Percentiles rank a stretch among this genome's conserved stretches.
Conservation (phyloP, 2,797 vertebrate genomes). For the Rhodeus uyekii region DNA sequence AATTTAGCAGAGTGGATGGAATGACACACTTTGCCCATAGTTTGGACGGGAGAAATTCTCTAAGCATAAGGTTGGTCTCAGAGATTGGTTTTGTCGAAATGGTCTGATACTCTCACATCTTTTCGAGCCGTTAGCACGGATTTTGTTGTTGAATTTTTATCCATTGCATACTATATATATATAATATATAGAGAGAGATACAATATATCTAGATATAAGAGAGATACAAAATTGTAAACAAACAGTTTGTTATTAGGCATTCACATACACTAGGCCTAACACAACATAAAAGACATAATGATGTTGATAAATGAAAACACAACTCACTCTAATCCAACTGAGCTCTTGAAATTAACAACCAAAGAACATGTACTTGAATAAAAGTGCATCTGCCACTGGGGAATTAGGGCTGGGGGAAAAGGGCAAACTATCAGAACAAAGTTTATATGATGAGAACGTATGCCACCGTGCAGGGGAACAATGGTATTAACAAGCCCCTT, state of each 20-base stretch:
- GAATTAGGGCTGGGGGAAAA: slow-evolving; percentile 68
- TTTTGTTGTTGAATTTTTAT: not conserved
- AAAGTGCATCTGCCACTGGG: slow-evolving; percentile 82
- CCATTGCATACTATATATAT: not conserved
- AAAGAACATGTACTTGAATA: slow-evolving; percentile 74
- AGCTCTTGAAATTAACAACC: slow-evolving; percentile 51
- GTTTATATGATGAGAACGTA: slow-evolving; percentile 75
- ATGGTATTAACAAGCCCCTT: slow-evolving; percentile 82
- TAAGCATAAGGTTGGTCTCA: slow-evolving; percentile 27
- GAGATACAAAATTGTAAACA: not conserved
- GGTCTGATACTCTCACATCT: not conserved
- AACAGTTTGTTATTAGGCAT: not conserved
- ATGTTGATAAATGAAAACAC: slow-evolving; percentile 50
- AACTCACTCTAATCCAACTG: slow-evolving; percentile 73
- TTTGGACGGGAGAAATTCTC: slow-evolving; percentile 26
- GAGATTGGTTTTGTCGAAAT: slow-evolving; percentile 41
- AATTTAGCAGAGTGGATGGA: slow-evolving; percentile 40
- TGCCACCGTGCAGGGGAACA: slow-evolving; percentile 78
- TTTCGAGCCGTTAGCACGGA: not conserved
- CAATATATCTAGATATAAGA: too few species aligned
- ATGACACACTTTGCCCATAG: slow-evolving; percentile 29
- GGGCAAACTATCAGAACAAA: slow-evolving; percentile 82
- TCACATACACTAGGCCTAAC: not conserved
- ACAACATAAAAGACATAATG: slow-evolving; percentile 18
- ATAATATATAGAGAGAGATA: not conserved